phyloP scores from a whole-genome alignment of 2,888 invertebrate species.

The Agrochola litura region DNA sequence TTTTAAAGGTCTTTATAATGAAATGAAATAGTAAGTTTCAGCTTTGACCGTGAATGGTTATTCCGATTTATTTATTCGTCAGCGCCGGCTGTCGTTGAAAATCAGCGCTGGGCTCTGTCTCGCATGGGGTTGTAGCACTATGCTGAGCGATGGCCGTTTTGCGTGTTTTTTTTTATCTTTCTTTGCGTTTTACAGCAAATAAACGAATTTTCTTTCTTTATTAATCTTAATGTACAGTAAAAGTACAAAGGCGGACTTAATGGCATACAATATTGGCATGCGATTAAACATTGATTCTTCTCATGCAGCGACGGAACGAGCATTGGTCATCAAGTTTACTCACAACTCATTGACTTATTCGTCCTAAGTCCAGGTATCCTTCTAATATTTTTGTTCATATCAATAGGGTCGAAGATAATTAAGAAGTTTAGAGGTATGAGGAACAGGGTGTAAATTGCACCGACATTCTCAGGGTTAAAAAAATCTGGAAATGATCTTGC shows the following conservation, averaged over 20 bases:
- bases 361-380: neutral
- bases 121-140: too few species aligned
- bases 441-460: too few species aligned
- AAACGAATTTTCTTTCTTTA: too few species aligned
- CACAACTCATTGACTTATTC: neutral
- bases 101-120: too few species aligned
- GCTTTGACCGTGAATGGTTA: neutral
- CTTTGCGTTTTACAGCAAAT: too few species aligned
- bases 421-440: too few species aligned
- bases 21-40: neutral
- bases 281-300: neutral
- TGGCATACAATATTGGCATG: neutral
- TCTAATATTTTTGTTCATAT: neutral
- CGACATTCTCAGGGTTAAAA: too few species aligned
- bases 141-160: too few species aligned
- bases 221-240: neutral
- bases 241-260: neutral
- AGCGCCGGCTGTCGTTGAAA: too few species aligned
- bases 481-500: too few species aligned
- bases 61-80: too few species aligned
- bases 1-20: neutral
- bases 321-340: neutral
- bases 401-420: neutral
- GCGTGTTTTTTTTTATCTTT: too few species aligned
- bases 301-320: neutral